These are phyloP conservation scores for Oostethus manadensis DNA, from an alignment of 2,113 vertebrate species.

Conservation along the genomic window DNA sequence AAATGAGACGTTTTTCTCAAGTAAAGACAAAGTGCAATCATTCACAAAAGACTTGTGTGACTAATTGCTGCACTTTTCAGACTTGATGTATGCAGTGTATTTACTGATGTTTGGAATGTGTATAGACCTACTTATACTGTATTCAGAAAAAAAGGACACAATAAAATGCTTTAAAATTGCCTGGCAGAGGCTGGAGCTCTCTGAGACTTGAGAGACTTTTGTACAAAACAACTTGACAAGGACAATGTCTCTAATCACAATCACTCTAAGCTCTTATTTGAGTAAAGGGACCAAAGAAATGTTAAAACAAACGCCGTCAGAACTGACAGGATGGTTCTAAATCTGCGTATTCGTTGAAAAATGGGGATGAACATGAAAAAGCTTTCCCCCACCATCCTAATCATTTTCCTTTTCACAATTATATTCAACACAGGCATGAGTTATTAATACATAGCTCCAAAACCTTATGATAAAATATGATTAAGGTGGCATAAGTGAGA, in stretches of 20 bases:
- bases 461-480: constrained; percentile 39
- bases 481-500: constrained; percentile 22
- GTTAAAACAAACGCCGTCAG: constrained; percentile 19
- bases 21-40: background rate
- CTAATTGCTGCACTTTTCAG: too few relatives aligned
- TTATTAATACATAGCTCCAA: constrained; percentile 27
- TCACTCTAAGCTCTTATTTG: constrained; percentile 24
- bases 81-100: too few relatives aligned
- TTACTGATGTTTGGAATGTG: background rate
- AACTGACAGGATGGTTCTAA: constrained; percentile 14
- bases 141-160: background rate
- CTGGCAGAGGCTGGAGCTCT: constrained; percentile 12
- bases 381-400: constrained; percentile 19
- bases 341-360: constrained; percentile 18
- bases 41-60: background rate
- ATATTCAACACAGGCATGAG: constrained; percentile 31
- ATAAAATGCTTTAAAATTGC: constrained; percentile 12
- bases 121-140: background rate
- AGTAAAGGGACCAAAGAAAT: constrained; percentile 19
- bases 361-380: constrained; percentile 40
- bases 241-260: constrained; percentile 37
- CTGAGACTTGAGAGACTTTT: constrained; percentile 28
- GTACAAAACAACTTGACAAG: constrained; percentile 25
- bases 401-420: constrained; percentile 25
- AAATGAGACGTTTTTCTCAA: background rate